Percentiles rank a stretch among this genome's conserved stretches.
Evolutionary conservation across 53 echinoderm and acorn worm species (phyloP).

Genomic region (Actinopyga echinites): DNA sequence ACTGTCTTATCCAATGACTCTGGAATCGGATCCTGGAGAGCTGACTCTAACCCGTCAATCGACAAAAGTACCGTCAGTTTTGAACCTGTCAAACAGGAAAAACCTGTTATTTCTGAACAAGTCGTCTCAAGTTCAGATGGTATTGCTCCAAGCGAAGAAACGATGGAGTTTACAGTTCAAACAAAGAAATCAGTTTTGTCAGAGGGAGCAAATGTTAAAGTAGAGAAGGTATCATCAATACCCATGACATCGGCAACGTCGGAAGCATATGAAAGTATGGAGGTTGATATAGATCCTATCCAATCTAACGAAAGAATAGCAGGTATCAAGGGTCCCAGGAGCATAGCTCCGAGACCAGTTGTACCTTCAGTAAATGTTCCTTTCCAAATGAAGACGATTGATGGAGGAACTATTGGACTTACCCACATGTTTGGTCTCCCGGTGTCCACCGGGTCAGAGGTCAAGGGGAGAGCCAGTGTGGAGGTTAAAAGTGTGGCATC

Average conservation of each 20-base stretch:
- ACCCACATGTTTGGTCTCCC: not conserved
- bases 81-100: too few relatives aligned
- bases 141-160: not conserved
- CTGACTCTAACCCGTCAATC: not conserved
- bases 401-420: not conserved
- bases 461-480: too few relatives aligned
- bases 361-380: too few relatives aligned
- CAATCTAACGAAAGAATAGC: not conserved
- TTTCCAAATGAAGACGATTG: not conserved
- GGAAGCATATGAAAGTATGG: conserved; percentile 15
- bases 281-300: not conserved
- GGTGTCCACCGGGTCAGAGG: too few relatives aligned
- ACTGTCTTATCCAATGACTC: not conserved
- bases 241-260: not conserved
- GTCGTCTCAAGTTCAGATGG: not conserved
- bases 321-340: too few relatives aligned
- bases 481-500: too few relatives aligned
- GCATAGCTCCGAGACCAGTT: too few relatives aligned
- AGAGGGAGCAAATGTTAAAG: not conserved
- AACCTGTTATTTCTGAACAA: too few relatives aligned
- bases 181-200: not conserved
- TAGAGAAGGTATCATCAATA: not conserved
- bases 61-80: too few relatives aligned
- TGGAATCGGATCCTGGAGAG: conserved; percentile 29
- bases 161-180: not conserved